Evolutionary conservation across 2,888 invertebrate genomes (phyloP).

Genomic region (Diarsia brunnea): DNA sequence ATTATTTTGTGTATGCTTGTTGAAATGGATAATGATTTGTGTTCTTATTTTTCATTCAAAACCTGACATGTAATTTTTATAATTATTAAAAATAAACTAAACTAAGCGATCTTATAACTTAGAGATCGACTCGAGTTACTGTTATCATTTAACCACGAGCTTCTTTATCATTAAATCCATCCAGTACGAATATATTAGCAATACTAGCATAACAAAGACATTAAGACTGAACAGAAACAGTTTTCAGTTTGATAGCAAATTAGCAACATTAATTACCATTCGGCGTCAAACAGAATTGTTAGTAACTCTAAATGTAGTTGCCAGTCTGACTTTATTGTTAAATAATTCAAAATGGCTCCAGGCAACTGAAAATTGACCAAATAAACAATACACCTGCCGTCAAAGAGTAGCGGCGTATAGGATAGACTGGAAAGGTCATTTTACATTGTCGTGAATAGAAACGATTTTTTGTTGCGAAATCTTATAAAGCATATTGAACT

Average conservation of each 20-base stretch:
- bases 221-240: constrained; percentile 33
- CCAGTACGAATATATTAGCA: background rate
- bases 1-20: too few relatives aligned
- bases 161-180: background rate
- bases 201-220: constrained; percentile 7
- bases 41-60: too few relatives aligned
- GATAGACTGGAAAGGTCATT: background rate
- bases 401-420: constrained; percentile 31
- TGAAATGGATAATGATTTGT: too few relatives aligned
- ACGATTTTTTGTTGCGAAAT: background rate
- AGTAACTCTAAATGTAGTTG: constrained; percentile 51
- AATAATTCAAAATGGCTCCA: constrained; percentile 71
- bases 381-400: constrained; percentile 71
- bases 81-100: too few relatives aligned
- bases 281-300: constrained; percentile 46
- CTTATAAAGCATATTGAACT: background rate
- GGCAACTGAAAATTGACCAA: constrained; percentile 67
- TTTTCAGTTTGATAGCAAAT: constrained; percentile 53
- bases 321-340: constrained; percentile 55
- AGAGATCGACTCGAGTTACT: too few relatives aligned
- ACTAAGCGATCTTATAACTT: too few relatives aligned
- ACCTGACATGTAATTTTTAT: too few relatives aligned
- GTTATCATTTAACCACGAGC: too few relatives aligned
- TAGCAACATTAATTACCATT: constrained; percentile 55
- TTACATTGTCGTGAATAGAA: background rate